These are phyloP conservation scores for Subanguina moxae DNA, from an alignment of 1,140 invertebrate species.

Conservation along the genomic window DNA sequence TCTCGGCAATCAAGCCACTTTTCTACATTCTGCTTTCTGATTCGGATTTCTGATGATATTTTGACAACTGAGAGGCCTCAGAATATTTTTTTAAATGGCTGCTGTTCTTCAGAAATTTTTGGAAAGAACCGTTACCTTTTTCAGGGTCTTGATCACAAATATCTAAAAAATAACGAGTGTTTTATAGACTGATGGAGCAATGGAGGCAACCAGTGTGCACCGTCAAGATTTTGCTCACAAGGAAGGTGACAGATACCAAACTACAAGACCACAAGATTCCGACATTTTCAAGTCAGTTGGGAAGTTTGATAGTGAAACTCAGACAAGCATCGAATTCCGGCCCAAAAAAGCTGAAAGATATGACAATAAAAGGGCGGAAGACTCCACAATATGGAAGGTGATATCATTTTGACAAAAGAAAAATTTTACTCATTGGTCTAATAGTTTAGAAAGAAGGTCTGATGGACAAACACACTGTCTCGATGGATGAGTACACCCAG, in stretches of 20 bases:
- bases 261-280: conserved; percentile 15
- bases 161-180: not conserved
- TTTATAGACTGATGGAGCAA: conserved; percentile 29
- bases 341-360: conserved; percentile 26
- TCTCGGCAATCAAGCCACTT: too few species aligned
- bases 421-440: not conserved
- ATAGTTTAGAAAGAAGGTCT: conserved; percentile 17
- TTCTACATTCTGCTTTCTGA: too few species aligned
- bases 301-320: conserved; percentile 17
- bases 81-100: too few species aligned
- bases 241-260: conserved; percentile 25
- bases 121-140: too few species aligned
- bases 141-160: too few species aligned
- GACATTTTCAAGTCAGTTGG: conserved; percentile 22
- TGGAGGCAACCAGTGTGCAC: conserved; percentile 22
- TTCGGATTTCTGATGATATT: too few species aligned
- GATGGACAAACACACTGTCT: conserved; percentile 14
- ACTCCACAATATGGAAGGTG: conserved; percentile 25
- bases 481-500: conserved; percentile 14
- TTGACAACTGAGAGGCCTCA: too few species aligned
- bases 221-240: conserved; percentile 14
- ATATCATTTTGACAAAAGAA: not conserved
- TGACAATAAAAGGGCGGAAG: conserved; percentile 23
- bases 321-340: conserved; percentile 4
- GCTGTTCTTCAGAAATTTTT: too few species aligned